Evolutionary conservation across 92 coral and sea anemone species (phyloP), one percentile per base, ranked within the genome.

Genomic region (Ricordea florida): DNA sequence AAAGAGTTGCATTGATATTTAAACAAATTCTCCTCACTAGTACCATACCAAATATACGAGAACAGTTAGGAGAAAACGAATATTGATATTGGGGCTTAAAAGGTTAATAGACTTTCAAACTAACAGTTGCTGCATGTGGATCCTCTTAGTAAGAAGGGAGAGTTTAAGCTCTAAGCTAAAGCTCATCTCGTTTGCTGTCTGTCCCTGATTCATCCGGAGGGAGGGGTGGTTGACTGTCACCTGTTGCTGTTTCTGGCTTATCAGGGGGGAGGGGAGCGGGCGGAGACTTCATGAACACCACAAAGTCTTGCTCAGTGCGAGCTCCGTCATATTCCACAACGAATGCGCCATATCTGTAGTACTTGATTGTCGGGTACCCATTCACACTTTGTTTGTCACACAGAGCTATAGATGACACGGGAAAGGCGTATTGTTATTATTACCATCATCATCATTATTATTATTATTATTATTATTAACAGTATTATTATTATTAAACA

Each of bases 341-440:
- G 68, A 66, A 85, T 11, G 59, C 49, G 15, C 98, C 97, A 52
- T 62, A 88, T 34, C 81, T 68, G 71, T 96, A 96, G 77, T 89
- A 89, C 58, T 82, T 86, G 69, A 96, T 85, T 34, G 93, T 96
- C 7, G 99, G 99, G 62, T 92, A 96, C 30, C 97, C 99, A 41
- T 71, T 79, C 9, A 96, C 97, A 24, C 89, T 88, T 51, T 96
- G 96, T 27, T 62, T 84, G 74, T 83, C 90, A 46, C 99, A 94
- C 43, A 94, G 60, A 63, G 58, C 98, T 93, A 68, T 3, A 37
- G 16, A 76, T 24, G 45, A 35, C 21, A 22, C 31, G 3, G 18
- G 24, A 1, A 44, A 33, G 6, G 42, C 16, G 27, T n/a, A n/a
- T n/a, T n/a, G n/a, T n/a, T n/a, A n/a, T n/a, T n/a, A n/a, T n/a